Percentiles rank a stretch among this genome's conserved stretches.
Conservation (phyloP, 2,797 vertebrate species). For the Myotis myotis region DNA sequence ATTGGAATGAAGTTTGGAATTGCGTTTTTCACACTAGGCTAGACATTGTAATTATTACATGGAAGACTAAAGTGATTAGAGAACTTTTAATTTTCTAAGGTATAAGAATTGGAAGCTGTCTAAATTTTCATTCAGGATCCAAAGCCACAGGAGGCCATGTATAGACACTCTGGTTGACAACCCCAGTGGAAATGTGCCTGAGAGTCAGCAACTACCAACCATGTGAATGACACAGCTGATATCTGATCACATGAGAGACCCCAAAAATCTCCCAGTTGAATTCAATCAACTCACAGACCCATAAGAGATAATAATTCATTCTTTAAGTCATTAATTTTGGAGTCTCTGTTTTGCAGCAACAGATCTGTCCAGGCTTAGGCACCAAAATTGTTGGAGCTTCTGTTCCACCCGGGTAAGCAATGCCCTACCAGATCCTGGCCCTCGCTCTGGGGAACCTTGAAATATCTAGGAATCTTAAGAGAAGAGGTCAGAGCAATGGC, state of each 20-base stretch:
- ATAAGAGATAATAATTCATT: background rate
- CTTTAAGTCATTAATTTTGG: background rate
- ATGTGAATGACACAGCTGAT: background rate
- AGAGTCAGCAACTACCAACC: background rate
- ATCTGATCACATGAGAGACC: background rate
- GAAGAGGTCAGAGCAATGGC: background rate
- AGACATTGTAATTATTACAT: background rate
- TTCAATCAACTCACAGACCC: background rate
- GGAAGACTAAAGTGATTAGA: background rate
- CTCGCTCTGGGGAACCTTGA: background rate
- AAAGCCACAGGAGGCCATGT: background rate
- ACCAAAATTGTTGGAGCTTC: background rate
- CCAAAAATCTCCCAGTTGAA: background rate
- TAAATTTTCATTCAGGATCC: background rate
- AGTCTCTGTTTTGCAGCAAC: background rate
- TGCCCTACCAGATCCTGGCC: background rate
- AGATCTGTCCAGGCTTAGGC: background rate
- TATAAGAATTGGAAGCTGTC: background rate
- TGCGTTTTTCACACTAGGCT: background rate
- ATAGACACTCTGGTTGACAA: background rate
- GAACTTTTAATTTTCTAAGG: background rate
- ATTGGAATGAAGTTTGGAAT: background rate
- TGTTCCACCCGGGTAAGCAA: background rate
- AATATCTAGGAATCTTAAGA: background rate
- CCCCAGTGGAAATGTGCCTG: background rate